phyloP scores from a whole-genome alignment of 2,888 invertebrate genomes.

The Melanostoma mellinum region DNA sequence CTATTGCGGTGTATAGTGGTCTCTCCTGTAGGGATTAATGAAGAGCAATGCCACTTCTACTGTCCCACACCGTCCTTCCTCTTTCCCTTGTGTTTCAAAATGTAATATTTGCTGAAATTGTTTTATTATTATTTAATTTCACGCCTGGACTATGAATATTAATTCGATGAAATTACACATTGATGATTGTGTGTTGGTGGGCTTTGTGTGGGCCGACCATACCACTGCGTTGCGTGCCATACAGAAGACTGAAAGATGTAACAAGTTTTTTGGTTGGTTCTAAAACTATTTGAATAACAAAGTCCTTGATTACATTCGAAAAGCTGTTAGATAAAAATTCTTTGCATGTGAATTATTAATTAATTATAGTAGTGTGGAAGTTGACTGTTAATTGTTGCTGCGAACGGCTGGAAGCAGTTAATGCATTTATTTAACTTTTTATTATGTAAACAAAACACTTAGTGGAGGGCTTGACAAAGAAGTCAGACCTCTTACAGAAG shows the following conservation, averaged over 20 bases:
- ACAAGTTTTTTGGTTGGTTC: conserved; percentile 26
- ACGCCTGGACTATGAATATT: conserved; percentile 66
- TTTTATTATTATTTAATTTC: conserved; percentile 70
- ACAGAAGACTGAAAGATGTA: too few species aligned
- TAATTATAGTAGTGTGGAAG: too few species aligned
- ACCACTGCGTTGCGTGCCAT: too few species aligned
- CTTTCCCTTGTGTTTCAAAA: conserved; percentile 4
- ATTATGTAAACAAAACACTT: too few species aligned
- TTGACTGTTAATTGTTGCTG: too few species aligned
- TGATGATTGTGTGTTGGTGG: conserved; percentile 1
- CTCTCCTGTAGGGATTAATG: conserved; percentile 18
- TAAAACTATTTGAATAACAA: conserved; percentile 45
- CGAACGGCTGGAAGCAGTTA: too few species aligned
- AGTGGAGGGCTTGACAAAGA: too few species aligned
- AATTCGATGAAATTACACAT: conserved; percentile 48
- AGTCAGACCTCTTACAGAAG: too few species aligned
- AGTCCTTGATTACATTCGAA: too few species aligned
- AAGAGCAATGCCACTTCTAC: conserved; percentile 1
- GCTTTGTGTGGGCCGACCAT: background rate
- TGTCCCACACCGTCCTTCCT: background rate
- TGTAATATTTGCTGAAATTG: conserved; percentile 64
- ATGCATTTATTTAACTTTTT: too few species aligned
- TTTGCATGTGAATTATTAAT: too few species aligned
- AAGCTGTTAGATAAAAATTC: too few species aligned
- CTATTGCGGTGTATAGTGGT: conserved; percentile 33